Percentiles rank a stretch among this genome's conserved stretches.
Evolutionary conservation across 2,113 vertebrate genomes (phyloP).

Genomic region (Chionomys nivalis): DNA sequence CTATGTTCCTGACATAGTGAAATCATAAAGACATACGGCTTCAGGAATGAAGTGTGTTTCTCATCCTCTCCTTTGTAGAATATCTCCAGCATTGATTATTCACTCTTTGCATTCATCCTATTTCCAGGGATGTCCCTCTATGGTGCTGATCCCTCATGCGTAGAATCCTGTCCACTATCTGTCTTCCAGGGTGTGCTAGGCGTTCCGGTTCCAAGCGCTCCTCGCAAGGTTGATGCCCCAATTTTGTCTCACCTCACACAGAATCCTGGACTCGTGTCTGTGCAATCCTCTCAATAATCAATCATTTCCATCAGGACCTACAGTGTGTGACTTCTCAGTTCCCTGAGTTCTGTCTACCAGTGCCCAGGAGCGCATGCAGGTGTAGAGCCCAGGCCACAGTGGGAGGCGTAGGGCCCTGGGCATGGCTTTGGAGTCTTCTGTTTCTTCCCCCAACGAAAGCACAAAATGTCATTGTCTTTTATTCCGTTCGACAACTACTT

Average conservation of each 20-base stretch:
- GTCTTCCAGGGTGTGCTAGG: not conserved
- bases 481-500: not conserved
- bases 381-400: not conserved
- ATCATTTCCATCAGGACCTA: not conserved
- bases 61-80: not conserved
- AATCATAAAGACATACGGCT: not conserved
- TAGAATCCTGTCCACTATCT: not conserved
- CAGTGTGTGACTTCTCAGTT: not conserved
- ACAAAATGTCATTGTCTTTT: not conserved
- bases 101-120: not conserved
- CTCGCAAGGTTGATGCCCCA: rapidly evolving
- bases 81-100: not conserved
- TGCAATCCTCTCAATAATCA: not conserved
- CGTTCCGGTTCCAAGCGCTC: not conserved
- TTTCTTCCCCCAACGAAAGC: not conserved
- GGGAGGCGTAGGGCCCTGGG: rapidly evolving
- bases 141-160: not conserved
- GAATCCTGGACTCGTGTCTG: not conserved
- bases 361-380: too few species aligned
- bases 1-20: not conserved
- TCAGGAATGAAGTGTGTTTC: not conserved
- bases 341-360: rapidly evolving
- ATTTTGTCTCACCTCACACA: not conserved
- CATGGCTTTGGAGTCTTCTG: not conserved
- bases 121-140: not conserved